Evolutionary conservation across 2,113 vertebrate genomes (phyloP).

Genomic region (Chelonoidis abingdonii): DNA sequence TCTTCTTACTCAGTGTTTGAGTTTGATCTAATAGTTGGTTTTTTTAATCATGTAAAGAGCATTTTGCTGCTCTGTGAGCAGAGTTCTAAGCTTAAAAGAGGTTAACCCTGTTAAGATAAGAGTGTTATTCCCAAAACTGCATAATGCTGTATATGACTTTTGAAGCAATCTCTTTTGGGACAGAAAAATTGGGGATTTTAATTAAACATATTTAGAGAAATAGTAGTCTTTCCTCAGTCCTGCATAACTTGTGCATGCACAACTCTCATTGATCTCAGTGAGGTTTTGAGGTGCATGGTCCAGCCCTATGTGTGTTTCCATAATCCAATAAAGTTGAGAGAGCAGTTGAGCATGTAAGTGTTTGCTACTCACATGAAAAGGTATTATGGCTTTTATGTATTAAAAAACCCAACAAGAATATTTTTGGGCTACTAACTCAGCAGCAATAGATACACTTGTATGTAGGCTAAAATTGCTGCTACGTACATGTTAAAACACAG

Average conservation of each 20-base stretch:
- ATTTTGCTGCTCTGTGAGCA: constrained; percentile 47
- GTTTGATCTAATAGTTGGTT: not conserved
- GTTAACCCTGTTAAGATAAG: constrained; percentile 61
- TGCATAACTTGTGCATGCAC: not conserved
- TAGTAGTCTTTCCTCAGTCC: not conserved
- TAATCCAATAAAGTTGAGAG: constrained; percentile 9
- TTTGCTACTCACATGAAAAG: constrained; percentile 37
- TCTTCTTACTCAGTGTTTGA: not conserved
- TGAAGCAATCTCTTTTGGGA: constrained; percentile 57
- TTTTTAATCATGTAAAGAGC: not conserved
- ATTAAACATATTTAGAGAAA: not conserved
- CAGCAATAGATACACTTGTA: not conserved
- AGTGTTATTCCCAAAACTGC: constrained; percentile 50
- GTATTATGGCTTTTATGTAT: not conserved
- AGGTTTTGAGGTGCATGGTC: not conserved
- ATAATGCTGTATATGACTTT: constrained; percentile 48
- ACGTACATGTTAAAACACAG: constrained; percentile 15
- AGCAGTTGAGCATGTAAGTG: constrained; percentile 48
- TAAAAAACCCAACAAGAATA: constrained; percentile 19
- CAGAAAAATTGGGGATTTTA: not conserved
- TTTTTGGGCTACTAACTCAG: not conserved
- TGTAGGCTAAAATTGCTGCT: constrained; percentile 44
- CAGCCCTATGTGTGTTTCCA: not conserved
- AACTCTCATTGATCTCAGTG: not conserved
- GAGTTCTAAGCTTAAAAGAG: constrained; percentile 17